Percentiles rank a stretch among this genome's conserved stretches.
Conservation (phyloP, 2,888 invertebrate species). For the Frankliniella intonsa region DNA sequence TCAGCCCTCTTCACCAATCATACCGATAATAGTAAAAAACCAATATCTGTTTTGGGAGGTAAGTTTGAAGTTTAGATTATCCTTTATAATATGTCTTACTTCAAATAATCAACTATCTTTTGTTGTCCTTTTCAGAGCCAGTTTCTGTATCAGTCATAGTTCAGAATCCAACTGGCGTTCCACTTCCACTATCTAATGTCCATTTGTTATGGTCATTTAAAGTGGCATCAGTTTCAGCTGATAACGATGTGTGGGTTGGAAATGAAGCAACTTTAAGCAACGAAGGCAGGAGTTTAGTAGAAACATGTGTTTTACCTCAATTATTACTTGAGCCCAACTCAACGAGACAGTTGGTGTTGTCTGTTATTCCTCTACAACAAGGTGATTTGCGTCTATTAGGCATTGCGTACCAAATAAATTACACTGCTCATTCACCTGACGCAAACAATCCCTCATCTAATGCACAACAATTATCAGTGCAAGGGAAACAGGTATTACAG, state of each 20-base stretch:
- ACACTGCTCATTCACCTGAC: neutral
- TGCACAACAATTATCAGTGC: slow-evolving; percentile 34
- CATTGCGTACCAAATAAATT: slow-evolving; percentile 55
- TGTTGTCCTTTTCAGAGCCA: slow-evolving; percentile 11
- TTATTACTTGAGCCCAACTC: slow-evolving; percentile 56
- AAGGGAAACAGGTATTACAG: slow-evolving; percentile 23
- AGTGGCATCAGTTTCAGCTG: slow-evolving; percentile 42
- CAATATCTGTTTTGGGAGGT: slow-evolving; percentile 70
- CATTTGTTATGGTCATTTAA: slow-evolving; percentile 68
- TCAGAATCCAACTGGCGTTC: slow-evolving; percentile 69
- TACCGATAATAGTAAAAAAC: slow-evolving; percentile 60
- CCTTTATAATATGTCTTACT: slow-evolving; percentile 28
- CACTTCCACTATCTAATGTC: slow-evolving; percentile 63
- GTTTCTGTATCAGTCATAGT: slow-evolving; percentile 62
- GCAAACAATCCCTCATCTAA: slow-evolving; percentile 41
- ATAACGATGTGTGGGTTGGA: neutral
- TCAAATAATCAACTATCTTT: slow-evolving; percentile 1
- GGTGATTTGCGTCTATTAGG: slow-evolving; percentile 72
- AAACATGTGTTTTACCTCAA: neutral
- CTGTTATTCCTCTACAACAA: slow-evolving; percentile 65
- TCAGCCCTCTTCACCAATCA: slow-evolving; percentile 65
- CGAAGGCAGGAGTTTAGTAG: neutral
- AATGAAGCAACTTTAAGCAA: slow-evolving; percentile 46
- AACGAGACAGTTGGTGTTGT: slow-evolving; percentile 59
- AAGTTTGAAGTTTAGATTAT: slow-evolving; percentile 36